Percentiles rank a stretch among this genome's conserved stretches.
Evolutionary conservation across 2,113 vertebrate genomes (phyloP).

Genomic region (Eupsittula cactorum): DNA sequence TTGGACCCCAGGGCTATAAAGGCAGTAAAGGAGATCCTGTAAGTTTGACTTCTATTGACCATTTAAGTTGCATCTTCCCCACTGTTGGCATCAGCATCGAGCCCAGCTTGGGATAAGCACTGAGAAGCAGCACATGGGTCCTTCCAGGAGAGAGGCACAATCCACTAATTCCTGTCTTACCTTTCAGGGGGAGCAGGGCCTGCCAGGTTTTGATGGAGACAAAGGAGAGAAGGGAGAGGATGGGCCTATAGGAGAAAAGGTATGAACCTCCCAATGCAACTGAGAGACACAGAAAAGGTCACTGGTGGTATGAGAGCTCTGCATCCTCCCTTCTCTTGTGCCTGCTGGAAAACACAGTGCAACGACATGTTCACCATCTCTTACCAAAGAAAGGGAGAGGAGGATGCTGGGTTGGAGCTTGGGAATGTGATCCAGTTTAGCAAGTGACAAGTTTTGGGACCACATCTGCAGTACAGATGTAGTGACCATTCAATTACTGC

Average conservation of each 20-base stretch:
- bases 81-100: neutral
- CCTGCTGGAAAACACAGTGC: neutral
- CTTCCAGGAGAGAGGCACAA: neutral
- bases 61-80: neutral
- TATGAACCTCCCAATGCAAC: neutral
- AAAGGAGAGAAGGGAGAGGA: slow-evolving; percentile 96
- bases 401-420: neutral
- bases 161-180: neutral
- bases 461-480: neutral
- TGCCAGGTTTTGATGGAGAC: slow-evolving; percentile 88
- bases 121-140: neutral
- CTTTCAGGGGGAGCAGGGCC: slow-evolving; percentile 82
- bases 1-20: slow-evolving; percentile 86
- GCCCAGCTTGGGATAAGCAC: neutral
- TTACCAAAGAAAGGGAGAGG: neutral
- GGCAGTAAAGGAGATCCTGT: slow-evolving; percentile 85
- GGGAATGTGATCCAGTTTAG: neutral
- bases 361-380: fast-evolving
- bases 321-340: fast-evolving
- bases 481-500: neutral
- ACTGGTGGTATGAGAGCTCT: neutral
- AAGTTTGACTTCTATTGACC: neutral
- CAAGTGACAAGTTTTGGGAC: neutral
- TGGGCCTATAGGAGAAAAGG: slow-evolving; percentile 86
- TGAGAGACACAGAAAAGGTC: neutral